Evolutionary conservation across 2,113 vertebrate species (phyloP), one percentile per base, ranked within the genome.

Genomic region (Nothoprocta pentlandii): DNA sequence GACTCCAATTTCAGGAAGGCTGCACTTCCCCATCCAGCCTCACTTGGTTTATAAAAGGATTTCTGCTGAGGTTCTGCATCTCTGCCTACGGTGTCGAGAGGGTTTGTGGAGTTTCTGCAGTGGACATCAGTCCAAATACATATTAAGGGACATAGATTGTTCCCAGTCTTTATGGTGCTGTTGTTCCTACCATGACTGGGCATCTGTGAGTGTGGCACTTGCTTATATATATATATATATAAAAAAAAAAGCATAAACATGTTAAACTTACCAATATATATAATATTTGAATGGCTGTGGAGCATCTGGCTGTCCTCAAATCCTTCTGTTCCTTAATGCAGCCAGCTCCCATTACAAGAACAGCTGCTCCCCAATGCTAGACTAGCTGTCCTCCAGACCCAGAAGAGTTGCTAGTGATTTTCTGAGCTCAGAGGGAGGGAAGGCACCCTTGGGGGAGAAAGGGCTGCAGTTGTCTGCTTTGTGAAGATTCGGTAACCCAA

Each of bases 321-420:
- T 53, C 49, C 79, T 80, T 49, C 54, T 75, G 34, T 63, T 69
- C 23, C 1, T 0, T 41, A 46, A 32, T 10, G 12, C 34, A 74
- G 32, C 19, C 2, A 0, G 0, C n/a, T 23, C 13, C 44, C 0
- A 0, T 46, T 62, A 22, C 46, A 21, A 23, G 0, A 0, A 44
- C 20, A 30, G 34, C 23, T 11, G 39, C 32, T 68, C 34, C 10
- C 21, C 17, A 47, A 36, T 36, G 42, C 36, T 36, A 41, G 16
- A 25, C 3, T 3, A 2, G 41, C 42, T 62, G 28, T 17, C 76
- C 16, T 13, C 10, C 0, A 1, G 7, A 39, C 39, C 34, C 32
- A 51, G 1, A 89, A 39, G 14, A 3, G 12, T 34, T 68, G 21
- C 32, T 68, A 2, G 0, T 47, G n/a, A 47, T 61, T 82, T 63